Conservation (phyloP, 2,113 vertebrate genomes). For the Acrocephalus kingi region DNA sequence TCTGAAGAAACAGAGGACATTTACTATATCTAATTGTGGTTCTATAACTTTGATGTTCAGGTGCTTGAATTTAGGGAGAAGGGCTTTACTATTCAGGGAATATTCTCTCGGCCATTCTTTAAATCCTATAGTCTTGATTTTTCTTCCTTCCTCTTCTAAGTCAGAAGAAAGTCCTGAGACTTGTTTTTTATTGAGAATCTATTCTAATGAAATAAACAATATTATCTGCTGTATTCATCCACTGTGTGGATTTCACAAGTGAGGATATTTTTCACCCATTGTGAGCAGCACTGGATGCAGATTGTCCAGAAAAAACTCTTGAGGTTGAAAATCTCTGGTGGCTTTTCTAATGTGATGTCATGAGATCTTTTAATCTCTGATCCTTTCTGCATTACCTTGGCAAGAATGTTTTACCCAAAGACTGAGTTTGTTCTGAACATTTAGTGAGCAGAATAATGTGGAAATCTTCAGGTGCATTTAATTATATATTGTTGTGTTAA, state of each 20-base stretch:
- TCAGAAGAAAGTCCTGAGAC: neutral
- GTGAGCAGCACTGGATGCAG: neutral
- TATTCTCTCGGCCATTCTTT: neutral
- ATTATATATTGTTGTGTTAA: conserved; percentile 26
- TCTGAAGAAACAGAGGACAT: neutral
- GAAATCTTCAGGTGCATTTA: conserved; percentile 37
- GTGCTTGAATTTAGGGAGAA: neutral
- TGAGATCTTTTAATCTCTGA: neutral
- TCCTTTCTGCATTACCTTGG: neutral
- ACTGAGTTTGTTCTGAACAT: neutral
- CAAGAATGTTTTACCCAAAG: neutral
- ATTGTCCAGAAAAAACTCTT: neutral
- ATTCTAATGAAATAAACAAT: neutral
- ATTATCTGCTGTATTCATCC: neutral
- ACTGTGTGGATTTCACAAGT: neutral
- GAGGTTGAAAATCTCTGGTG: neutral
- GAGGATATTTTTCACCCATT: neutral
- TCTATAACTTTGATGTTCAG: neutral
- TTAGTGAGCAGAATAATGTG: neutral
- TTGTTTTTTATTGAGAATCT: neutral
- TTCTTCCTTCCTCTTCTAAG: neutral
- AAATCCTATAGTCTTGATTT: neutral
- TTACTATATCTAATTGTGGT: neutral
- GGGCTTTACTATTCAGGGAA: neutral
- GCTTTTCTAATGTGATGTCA: neutral